Evolutionary conservation across 2,797 vertebrate genomes (phyloP).

Genomic region (Pyrrhura leucotis): DNA sequence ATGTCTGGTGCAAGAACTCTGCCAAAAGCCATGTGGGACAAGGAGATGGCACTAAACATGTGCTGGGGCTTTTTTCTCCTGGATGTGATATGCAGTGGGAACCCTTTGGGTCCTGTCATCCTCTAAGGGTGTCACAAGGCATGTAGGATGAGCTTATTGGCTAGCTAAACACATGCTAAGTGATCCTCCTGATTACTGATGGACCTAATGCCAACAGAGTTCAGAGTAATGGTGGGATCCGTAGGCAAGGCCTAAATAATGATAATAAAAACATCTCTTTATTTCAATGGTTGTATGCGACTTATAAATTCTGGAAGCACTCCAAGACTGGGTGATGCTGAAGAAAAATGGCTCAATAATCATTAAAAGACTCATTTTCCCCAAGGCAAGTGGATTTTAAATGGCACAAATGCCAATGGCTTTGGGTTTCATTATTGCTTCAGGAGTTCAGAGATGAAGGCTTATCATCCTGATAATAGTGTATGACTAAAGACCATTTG

Average conservation of each 20-base stretch:
- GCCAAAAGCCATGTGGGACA: background rate
- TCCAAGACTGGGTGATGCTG: constrained; percentile 1
- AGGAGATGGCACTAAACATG: background rate
- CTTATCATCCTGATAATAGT: constrained; percentile 42
- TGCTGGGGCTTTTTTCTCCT: background rate
- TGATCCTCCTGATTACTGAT: background rate
- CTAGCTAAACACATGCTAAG: background rate
- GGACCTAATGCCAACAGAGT: background rate
- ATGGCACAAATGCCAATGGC: constrained; percentile 36
- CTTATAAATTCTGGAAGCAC: constrained; percentile 18
- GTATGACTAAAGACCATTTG: constrained; percentile 32
- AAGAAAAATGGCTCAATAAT: constrained; percentile 57
- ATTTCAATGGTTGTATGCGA: background rate
- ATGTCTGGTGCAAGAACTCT: background rate
- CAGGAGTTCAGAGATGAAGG: constrained; percentile 12
- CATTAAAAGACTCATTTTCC: constrained; percentile 50
- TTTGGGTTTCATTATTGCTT: constrained; percentile 30
- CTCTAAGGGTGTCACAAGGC: background rate
- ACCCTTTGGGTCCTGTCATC: background rate
- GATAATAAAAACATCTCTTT: background rate
- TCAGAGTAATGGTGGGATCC: background rate
- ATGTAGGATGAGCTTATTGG: background rate
- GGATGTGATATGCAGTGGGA: background rate
- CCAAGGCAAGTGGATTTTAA: constrained; percentile 37
- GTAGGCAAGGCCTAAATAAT: background rate